phyloP scores from a whole-genome alignment of 2,888 invertebrate species.

The Drosophila rellima region DNA sequence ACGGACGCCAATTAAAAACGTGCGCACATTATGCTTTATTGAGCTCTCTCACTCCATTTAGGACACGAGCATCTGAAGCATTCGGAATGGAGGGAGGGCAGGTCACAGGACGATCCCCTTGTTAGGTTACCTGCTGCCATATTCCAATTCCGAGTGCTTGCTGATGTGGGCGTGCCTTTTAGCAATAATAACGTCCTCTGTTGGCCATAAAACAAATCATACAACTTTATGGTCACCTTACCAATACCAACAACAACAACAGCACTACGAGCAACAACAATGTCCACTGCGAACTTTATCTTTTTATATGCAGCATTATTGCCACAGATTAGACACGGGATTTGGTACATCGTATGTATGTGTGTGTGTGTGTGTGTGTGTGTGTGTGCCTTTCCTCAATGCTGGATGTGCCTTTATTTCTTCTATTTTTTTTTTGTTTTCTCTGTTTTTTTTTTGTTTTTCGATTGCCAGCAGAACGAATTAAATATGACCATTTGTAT shows the following conservation, averaged over 20 bases:
- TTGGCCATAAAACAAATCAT: conserved; percentile 83
- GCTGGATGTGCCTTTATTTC: conserved; percentile 29
- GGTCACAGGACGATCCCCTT: conserved; percentile 21
- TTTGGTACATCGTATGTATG: conserved; percentile 60
- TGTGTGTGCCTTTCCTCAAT: conserved; percentile 7
- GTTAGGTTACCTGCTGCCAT: conserved; percentile 51
- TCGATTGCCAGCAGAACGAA: conserved; percentile 80
- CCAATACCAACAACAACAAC: conserved; percentile 37
- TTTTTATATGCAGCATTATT: conserved; percentile 83
- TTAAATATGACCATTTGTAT: conserved; percentile 82
- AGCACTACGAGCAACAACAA: conserved; percentile 26
- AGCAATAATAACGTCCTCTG: conserved; percentile 82
- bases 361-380: conserved; percentile 1
- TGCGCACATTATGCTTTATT: conserved; percentile 82
- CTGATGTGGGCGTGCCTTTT: conserved; percentile 72
- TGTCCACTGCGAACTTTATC: conserved; percentile 80
- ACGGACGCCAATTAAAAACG: conserved; percentile 79
- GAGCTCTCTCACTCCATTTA: conserved; percentile 54
- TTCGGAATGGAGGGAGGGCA: conserved; percentile 20
- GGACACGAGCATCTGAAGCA: conserved; percentile 9
- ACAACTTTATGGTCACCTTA: conserved; percentile 80
- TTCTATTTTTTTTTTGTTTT: conserved; percentile 18
- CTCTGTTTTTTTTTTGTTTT: conserved; percentile 24
- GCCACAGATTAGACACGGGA: conserved; percentile 83
- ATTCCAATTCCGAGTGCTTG: conserved; percentile 14